Percentiles rank a stretch among this genome's conserved stretches.
phyloP scores from a whole-genome alignment of 2,888 invertebrate genomes.

The Bellardia bayeri region DNA sequence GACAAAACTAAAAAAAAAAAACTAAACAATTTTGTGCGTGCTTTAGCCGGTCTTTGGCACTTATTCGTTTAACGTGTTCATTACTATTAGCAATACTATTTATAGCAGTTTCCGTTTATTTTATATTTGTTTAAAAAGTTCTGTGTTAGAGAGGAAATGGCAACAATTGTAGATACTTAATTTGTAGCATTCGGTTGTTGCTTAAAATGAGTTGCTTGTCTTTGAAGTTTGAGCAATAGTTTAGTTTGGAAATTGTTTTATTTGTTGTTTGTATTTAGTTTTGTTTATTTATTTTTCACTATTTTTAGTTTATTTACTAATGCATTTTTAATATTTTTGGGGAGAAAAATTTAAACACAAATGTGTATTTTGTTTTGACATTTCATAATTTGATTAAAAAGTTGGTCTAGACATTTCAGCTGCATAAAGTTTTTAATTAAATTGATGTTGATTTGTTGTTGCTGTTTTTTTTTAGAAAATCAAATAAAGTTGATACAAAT shows the following conservation, averaged over 20 bases:
- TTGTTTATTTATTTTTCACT: too few species aligned
- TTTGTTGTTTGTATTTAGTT: background rate
- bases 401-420: slow-evolving; percentile 68
- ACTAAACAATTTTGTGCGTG: slow-evolving; percentile 59
- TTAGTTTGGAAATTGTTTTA: slow-evolving; percentile 18
- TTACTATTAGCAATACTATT: slow-evolving; percentile 6
- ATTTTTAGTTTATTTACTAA: slow-evolving; percentile 25
- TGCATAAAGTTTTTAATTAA: slow-evolving; percentile 55
- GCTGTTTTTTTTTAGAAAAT: slow-evolving; percentile 5
- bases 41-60: slow-evolving; percentile 10
- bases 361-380: slow-evolving; percentile 40
- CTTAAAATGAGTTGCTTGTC: slow-evolving; percentile 26
- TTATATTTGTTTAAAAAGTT: slow-evolving; percentile 3
- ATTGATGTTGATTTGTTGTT: background rate
- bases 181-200: slow-evolving; percentile 50
- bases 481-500: background rate
- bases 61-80: slow-evolving; percentile 33
- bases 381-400: slow-evolving; percentile 60
- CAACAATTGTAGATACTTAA: slow-evolving; percentile 68
- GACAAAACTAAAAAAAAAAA: slow-evolving; percentile 27
- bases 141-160: slow-evolving; percentile 34
- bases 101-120: background rate
- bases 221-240: slow-evolving; percentile 9
- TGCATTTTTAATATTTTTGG: slow-evolving; percentile 41
- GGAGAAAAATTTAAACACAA: background rate